Evolutionary conservation across 2,797 vertebrate species (phyloP).

Genomic region (Rhinichthys osculus): DNA sequence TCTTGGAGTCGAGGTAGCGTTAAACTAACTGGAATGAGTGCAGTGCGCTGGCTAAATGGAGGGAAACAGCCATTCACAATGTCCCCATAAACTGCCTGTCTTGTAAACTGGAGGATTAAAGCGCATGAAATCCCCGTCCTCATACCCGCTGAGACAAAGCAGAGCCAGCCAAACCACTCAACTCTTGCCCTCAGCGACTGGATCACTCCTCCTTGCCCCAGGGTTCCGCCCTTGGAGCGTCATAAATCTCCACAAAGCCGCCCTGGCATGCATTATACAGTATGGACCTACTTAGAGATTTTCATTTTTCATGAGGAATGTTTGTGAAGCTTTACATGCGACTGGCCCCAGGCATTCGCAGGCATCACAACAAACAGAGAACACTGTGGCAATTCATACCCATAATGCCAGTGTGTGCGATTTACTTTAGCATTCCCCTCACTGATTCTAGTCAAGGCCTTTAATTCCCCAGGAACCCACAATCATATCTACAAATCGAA

Average conservation of each 20-base stretch:
- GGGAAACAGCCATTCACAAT: conserved; percentile 81
- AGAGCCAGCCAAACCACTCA: conserved; percentile 51
- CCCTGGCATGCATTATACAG: conserved; percentile 39
- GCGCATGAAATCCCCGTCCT: conserved; percentile 72
- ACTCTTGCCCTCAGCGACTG: conserved; percentile 22
- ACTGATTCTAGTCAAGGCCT: background rate
- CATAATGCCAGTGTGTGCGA: background rate
- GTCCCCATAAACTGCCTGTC: conserved; percentile 76
- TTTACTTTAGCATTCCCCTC: conserved; percentile 11
- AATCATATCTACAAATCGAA: conserved; percentile 33
- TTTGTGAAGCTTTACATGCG: conserved; percentile 32
- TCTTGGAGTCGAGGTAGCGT: conserved; percentile 77
- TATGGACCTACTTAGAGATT: conserved; percentile 36
- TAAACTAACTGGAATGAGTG: conserved; percentile 83
- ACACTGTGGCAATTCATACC: conserved; percentile 18
- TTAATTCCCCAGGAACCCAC: conserved; percentile 29
- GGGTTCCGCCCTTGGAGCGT: conserved; percentile 25
- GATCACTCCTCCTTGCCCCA: conserved; percentile 28
- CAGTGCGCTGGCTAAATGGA: conserved; percentile 79
- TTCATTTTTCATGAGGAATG: conserved; percentile 53
- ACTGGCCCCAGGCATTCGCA: conserved; percentile 5
- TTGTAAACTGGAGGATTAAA: conserved; percentile 84
- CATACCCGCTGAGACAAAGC: conserved; percentile 76
- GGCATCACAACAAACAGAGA: conserved; percentile 37
- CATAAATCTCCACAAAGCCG: conserved; percentile 44